Evolutionary conservation across 2,113 vertebrate genomes (phyloP), one percentile per base, ranked within the genome.

Genomic region (Passerina amoena): DNA sequence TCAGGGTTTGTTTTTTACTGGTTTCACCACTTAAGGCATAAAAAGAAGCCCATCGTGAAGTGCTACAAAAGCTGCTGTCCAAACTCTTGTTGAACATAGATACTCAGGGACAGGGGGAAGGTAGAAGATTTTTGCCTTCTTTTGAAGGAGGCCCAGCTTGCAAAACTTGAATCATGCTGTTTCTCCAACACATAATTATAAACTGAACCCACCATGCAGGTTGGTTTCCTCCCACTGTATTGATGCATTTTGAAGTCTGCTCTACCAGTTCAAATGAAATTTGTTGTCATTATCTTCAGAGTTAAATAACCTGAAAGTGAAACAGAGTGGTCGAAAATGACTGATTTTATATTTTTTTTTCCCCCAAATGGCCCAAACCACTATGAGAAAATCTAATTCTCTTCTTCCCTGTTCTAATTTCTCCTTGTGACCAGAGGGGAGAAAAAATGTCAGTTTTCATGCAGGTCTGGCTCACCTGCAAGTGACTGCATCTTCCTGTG

Each of bases 251-350:
- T 72, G 23, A 70, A 83, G 51, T 14, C 37, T 86, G 25, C 14
- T 86, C 10, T 76, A n/a, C 11, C 44, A 63, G 33, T 70, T 77
- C 44, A 59, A 42, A 37, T 38, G 31, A 89, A 87, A 86, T 48
- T 22, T 31, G 19, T 38, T n/a, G 15, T 54, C 11, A 38, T 78
- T 84, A 78, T 5, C 35, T 81, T 68, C 42, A 51, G 56, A 77
- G 30, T 47, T 79, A 86, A 81, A 83, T 30, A 86, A 87, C 27
- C 25, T 59, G 47, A 50, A 89, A 89, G 68, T 47, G 38, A 81
- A 94, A 86, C 4, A 17, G 44, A 92, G 44, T 47, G 25, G 38
- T 21, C 37, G 23, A 81, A 69, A 81, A 2, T 21, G 47, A 42
- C 38, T 50, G 40, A 53, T 73, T 89, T 81, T 35, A 2, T 75